Evolutionary conservation across 2,888 invertebrate species (phyloP).

Genomic region (Lasioglossum pauxillum): DNA sequence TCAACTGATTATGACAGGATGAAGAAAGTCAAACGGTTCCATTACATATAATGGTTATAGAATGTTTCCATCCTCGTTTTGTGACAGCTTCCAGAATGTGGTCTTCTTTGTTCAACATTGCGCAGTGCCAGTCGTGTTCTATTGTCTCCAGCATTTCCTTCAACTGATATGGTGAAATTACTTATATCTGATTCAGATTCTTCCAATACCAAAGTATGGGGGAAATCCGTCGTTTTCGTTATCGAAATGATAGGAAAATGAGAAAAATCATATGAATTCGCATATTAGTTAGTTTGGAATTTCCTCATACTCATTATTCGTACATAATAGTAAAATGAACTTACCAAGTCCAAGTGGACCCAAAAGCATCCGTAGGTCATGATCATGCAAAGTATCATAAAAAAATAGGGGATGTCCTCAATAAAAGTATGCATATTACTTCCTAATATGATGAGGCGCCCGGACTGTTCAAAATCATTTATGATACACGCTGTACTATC

Average conservation of each 20-base stretch:
- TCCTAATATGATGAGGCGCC: too few relatives aligned
- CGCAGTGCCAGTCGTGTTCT: neutral
- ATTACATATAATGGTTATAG: neutral
- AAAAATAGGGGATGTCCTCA: too few relatives aligned
- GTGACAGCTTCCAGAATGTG: neutral
- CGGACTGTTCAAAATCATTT: too few relatives aligned
- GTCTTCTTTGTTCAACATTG: neutral
- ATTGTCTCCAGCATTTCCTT: neutral
- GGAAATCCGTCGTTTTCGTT: neutral
- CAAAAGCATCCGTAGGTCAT: fast-evolving
- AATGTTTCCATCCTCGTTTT: neutral
- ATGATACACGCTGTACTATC: too few relatives aligned
- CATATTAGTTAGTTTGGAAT: neutral
- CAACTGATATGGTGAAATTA: neutral
- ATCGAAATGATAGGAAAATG: neutral
- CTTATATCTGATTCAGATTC: neutral
- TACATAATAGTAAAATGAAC: too few relatives aligned
- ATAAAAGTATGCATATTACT: too few relatives aligned
- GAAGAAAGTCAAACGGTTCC: neutral
- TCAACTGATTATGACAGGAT: too few relatives aligned
- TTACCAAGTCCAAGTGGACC: too few relatives aligned
- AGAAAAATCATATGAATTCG: neutral
- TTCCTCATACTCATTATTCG: neutral
- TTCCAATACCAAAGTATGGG: neutral
- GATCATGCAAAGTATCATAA: fast-evolving